Evolutionary conservation across 2,797 vertebrate species (phyloP), one percentile per base, ranked within the genome.

Genomic region (Sciurus carolinensis): DNA sequence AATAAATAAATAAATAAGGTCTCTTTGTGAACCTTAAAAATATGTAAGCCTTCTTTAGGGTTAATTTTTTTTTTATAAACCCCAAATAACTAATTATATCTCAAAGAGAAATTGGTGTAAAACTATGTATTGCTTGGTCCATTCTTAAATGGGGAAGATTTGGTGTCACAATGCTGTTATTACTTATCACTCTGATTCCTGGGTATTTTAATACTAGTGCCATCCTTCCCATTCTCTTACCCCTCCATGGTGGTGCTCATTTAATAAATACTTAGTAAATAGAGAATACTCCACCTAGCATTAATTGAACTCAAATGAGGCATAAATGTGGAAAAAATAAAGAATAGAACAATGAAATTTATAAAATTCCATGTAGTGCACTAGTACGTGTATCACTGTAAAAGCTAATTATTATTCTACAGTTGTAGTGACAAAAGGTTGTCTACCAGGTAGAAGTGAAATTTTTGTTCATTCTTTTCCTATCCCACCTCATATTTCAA

Each of bases 401-500:
- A 92, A 85, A 80, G 39, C 7, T 92, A 85, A 87, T 77, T 9
- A 26, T 62, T 77, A 81, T 81, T 95, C 62, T 95, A 67, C 67
- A 81, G 14, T 80, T 77, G 80, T 1, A 80, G 47, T 84, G 71
- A 82, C 26, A 64, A 69, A 80, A 81, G 20, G 17, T 94, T 84
- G 92, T 94, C 72, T 95, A 28, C 11, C 90, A 76, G 57, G 50
- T n/a, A 82, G 59, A 84, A 79, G 69, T 86, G 91, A 95, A 93
- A 44, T 39, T 84, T 76, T 59, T 85, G 18, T 81, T 42, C 13
- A 75, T 86, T 84, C 52, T 87, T 81, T 76, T 59, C 33, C 39
- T 7, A 54, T 87, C 11, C 17, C 33, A 66, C 50, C 36, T 94
- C 13, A 30, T 95, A 57, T 90, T 96, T 95, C 77, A 20, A 95